Conservation (phyloP, 2,113 vertebrate genomes). For the Strix uralensis region DNA sequence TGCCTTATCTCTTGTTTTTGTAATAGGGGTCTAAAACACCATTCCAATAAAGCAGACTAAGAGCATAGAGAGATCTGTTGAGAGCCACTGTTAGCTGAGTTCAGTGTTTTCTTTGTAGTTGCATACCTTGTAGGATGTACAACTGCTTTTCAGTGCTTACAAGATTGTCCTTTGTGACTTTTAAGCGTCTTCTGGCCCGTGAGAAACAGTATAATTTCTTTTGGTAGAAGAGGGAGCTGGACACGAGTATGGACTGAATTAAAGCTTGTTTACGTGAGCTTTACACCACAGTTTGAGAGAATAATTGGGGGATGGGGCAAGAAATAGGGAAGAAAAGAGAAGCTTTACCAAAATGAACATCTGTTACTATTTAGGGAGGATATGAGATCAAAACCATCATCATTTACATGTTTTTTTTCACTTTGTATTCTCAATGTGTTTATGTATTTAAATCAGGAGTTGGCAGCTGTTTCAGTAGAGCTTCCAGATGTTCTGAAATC, state of each 20-base stretch:
- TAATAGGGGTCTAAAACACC: background rate
- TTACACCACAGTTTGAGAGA: background rate
- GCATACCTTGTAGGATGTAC: background rate
- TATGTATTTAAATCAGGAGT: slow-evolving; percentile 69
- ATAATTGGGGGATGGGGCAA: background rate
- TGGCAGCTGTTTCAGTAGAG: slow-evolving; percentile 82
- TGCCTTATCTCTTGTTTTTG: background rate
- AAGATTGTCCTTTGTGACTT: background rate
- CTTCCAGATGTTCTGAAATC: slow-evolving; percentile 88
- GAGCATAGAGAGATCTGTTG: background rate
- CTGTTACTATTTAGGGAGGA: background rate
- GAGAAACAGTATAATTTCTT: background rate
- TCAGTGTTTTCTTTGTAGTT: background rate
- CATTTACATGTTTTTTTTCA: background rate
- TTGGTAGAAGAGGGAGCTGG: background rate
- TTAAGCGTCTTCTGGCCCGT: background rate
- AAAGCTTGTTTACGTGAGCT: background rate
- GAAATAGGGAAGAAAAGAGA: background rate
- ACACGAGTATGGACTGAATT: background rate
- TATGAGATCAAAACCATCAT: background rate
- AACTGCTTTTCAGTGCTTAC: background rate
- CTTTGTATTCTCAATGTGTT: background rate
- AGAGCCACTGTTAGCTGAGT: background rate
- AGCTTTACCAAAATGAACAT: background rate
- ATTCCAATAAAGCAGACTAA: background rate